phyloP scores from a whole-genome alignment of 2,113 vertebrate genomes.

The Microcebus jonahi region DNA sequence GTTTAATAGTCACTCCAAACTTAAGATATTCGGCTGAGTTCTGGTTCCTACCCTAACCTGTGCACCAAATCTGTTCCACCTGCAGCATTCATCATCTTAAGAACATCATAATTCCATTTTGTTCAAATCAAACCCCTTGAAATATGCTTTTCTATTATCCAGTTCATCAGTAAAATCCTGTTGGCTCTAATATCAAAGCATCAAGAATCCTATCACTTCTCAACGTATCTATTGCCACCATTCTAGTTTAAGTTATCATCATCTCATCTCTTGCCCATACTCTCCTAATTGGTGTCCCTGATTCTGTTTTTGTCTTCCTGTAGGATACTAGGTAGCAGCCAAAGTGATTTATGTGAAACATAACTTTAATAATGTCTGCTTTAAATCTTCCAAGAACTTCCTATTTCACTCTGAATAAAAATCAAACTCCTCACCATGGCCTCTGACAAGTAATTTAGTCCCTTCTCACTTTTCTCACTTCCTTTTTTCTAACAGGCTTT shows the following conservation, averaged over 20 bases:
- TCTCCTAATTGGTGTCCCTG: background rate
- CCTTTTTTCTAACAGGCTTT: background rate
- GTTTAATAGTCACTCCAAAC: slow-evolving; percentile 5
- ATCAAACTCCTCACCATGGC: background rate
- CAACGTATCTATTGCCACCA: background rate
- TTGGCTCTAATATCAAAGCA: background rate
- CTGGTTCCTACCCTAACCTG: background rate
- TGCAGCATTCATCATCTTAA: background rate
- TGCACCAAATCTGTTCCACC: background rate
- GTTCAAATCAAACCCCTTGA: background rate
- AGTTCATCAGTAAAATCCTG: background rate
- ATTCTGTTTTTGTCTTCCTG: background rate
- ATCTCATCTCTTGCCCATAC: background rate
- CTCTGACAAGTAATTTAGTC: background rate
- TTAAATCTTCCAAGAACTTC: slow-evolving; percentile 28
- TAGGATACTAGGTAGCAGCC: background rate
- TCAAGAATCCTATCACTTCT: background rate
- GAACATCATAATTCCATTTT: background rate
- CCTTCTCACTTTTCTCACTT: background rate
- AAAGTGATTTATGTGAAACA: slow-evolving; percentile 33
- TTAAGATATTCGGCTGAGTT: background rate
- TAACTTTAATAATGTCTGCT: slow-evolving; percentile 26
- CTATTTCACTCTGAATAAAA: slow-evolving; percentile 30
- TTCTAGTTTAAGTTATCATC: background rate
- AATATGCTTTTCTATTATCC: background rate